These are phyloP conservation scores for Proales similis DNA, from an alignment of 1,140 invertebrate species.

Conservation along the genomic window DNA sequence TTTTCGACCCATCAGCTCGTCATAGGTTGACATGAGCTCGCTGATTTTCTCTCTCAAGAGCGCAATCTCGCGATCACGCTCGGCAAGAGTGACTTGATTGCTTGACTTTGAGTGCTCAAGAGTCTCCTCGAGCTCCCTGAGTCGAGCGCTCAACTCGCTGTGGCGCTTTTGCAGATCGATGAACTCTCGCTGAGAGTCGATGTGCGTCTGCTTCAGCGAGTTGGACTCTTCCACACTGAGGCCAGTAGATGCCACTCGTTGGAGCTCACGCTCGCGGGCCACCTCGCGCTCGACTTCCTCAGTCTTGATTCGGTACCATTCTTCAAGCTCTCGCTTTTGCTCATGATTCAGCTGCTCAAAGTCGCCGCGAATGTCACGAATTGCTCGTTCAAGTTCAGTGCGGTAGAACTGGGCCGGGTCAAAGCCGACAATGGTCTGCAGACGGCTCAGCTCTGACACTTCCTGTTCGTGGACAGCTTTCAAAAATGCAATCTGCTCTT, in stretches of 20 bases:
- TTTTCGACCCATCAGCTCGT: conserved; percentile 14
- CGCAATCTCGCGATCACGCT: conserved; percentile 19
- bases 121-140: conserved; percentile 34
- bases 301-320: conserved; percentile 36
- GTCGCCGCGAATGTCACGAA: conserved; percentile 27
- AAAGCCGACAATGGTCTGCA: conserved; percentile 33
- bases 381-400: conserved; percentile 19
- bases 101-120: conserved; percentile 10
- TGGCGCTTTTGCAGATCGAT: conserved; percentile 18
- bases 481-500: conserved; percentile 32
- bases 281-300: conserved; percentile 28
- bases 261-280: conserved; percentile 12
- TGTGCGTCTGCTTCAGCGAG: conserved; percentile 16
- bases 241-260: conserved; percentile 3
- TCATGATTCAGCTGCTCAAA: conserved; percentile 30
- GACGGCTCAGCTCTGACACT: conserved; percentile 1
- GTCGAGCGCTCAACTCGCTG: conserved; percentile 3
- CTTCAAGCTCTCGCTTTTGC: conserved; percentile 32
- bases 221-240: conserved; percentile 3
- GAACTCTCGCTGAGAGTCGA: conserved; percentile 21
- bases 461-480: conserved; percentile 38
- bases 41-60: conserved; percentile 12
- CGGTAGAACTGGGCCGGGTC: conserved; percentile 34
- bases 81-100: not conserved
- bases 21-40: conserved; percentile 12